Conservation (phyloP, 2,888 invertebrate species). For the Caradrina kadenii region DNA sequence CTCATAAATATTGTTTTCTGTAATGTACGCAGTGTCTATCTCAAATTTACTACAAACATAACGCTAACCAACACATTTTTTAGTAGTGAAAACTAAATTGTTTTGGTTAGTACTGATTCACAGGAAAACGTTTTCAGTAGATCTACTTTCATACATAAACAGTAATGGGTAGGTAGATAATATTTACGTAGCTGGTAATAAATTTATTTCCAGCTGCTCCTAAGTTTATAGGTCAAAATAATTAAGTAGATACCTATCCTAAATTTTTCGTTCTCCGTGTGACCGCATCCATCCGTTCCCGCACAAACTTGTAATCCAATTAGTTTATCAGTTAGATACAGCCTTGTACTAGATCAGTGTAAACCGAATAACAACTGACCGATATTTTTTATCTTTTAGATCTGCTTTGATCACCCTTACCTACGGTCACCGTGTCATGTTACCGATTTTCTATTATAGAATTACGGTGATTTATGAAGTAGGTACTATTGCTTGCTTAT, state of each 20-base stretch:
- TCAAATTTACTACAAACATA: not conserved
- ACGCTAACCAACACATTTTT: not conserved
- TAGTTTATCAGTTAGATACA: conserved; percentile 20
- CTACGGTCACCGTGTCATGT: not conserved
- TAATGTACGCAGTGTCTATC: not conserved
- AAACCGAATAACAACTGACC: conserved; percentile 14
- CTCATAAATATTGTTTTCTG: not conserved
- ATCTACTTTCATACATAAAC: not conserved
- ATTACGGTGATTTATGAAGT: too few relatives aligned
- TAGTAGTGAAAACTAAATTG: not conserved
- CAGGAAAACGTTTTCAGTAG: not conserved
- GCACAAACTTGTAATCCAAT: conserved; percentile 6
- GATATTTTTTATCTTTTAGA: conserved; percentile 7
- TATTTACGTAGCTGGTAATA: not conserved
- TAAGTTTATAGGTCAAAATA: not conserved
- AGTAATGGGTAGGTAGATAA: too few relatives aligned
- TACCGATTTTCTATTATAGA: not conserved
- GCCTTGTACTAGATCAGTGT: conserved; percentile 1
- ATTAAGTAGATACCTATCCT: not conserved
- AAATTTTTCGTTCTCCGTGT: not conserved
- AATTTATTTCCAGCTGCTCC: not conserved
- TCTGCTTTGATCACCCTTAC: not conserved
- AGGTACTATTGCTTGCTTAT: too few relatives aligned
- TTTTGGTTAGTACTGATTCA: conserved; percentile 2
- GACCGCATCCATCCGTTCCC: not conserved